A percentile compares a stretch with the other conserved stretches of the same genome.
Conservation (phyloP, 2,888 invertebrate genomes). For the Folsomia manolachei region DNA sequence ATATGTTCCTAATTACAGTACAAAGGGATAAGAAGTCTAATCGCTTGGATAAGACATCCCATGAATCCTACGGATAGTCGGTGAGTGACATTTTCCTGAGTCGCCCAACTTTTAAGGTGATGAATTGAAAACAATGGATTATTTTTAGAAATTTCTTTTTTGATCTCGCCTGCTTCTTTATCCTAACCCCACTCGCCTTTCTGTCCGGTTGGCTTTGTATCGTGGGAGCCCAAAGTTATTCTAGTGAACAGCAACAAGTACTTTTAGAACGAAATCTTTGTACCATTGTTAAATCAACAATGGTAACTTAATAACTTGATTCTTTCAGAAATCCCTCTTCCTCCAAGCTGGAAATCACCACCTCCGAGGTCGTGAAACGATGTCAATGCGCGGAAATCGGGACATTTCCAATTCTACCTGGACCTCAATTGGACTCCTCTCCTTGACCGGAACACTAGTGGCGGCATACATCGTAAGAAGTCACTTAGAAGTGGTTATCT, state of each 20-base stretch:
- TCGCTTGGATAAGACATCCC: slow-evolving; percentile 45
- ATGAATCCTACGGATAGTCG: slow-evolving; percentile 41
- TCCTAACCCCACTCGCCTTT: slow-evolving; percentile 55
- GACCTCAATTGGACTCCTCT: slow-evolving; percentile 48
- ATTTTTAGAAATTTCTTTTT: slow-evolving; percentile 53
- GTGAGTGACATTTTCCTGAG: slow-evolving; percentile 16
- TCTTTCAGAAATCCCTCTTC: background rate
- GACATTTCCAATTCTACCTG: slow-evolving; percentile 48
- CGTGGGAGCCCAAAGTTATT: slow-evolving; percentile 52
- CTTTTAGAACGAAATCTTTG: no score
- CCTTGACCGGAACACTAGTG: slow-evolving; percentile 46
- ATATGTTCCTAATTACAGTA: slow-evolving; percentile 29
- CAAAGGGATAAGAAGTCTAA: slow-evolving; percentile 37
- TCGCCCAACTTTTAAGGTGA: background rate
- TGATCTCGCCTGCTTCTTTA: slow-evolving; percentile 54
- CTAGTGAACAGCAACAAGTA: slow-evolving; percentile 17
- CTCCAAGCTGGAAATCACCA: no score
- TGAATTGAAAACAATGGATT: no score
- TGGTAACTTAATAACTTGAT: background rate
- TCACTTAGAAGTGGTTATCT: background rate
- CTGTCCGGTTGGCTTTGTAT: slow-evolving; percentile 55
- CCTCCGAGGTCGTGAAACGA: slow-evolving; percentile 2
- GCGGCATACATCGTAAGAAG: slow-evolving; percentile 44
- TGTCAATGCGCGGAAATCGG: background rate
- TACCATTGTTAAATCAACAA: no score